Conservation (phyloP, 2,888 invertebrate species). For the Calameuta idolon region DNA sequence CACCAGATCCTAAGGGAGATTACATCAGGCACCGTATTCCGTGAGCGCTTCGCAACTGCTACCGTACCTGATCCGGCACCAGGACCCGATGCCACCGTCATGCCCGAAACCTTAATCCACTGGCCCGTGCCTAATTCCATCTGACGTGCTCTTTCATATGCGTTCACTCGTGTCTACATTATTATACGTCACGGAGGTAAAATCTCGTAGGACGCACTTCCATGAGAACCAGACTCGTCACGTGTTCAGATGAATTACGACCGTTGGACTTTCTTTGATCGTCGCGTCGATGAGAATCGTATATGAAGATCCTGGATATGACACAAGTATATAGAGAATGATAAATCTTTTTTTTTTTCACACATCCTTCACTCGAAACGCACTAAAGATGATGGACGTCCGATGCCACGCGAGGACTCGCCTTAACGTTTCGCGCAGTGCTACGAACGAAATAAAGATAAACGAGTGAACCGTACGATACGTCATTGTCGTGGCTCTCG, state of each 20-base stretch:
- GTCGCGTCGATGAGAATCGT: background rate
- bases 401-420: background rate
- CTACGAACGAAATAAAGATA: background rate
- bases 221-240: background rate
- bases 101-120: slow-evolving; percentile 44
- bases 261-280: background rate
- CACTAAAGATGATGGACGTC: background rate
- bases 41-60: slow-evolving; percentile 25
- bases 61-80: slow-evolving; percentile 22
- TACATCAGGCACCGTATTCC: slow-evolving; percentile 4
- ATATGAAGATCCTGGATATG: background rate
- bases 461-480: background rate
- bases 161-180: slow-evolving; percentile 38
- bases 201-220: slow-evolving; percentile 25
- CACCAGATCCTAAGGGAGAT: slow-evolving; percentile 21
- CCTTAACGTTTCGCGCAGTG: background rate
- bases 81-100: slow-evolving; percentile 39
- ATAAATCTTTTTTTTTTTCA: background rate
- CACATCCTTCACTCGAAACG: background rate
- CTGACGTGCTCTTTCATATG: slow-evolving; percentile 49
- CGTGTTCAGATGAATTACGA: background rate
- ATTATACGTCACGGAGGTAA: slow-evolving; percentile 36
- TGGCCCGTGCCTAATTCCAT: slow-evolving; percentile 50
- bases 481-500: background rate
- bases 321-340: background rate